These are phyloP conservation scores for Papilio dardanus DNA, from an alignment of 1,140 invertebrate species.

Conservation along the genomic window DNA sequence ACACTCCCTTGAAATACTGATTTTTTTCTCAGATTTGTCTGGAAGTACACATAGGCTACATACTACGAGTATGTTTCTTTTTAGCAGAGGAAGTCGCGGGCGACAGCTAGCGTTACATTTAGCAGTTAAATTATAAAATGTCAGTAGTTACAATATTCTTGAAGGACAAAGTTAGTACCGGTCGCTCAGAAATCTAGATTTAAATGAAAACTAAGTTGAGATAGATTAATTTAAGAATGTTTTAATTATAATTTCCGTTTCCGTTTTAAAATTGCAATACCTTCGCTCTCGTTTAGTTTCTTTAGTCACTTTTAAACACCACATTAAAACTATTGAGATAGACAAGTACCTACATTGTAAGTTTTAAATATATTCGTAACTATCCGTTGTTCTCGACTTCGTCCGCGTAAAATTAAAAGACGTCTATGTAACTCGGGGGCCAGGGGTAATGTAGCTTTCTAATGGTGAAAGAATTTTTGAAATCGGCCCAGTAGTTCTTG, in stretches of 20 bases:
- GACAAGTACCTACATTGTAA: too few species aligned
- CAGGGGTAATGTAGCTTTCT: too few species aligned
- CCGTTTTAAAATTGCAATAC: not conserved
- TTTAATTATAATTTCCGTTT: not conserved
- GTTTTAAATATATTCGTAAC: too few species aligned
- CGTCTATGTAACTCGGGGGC: too few species aligned
- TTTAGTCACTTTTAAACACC: too few species aligned
- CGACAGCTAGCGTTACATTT: not conserved
- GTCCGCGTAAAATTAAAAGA: too few species aligned
- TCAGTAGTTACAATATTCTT: not conserved
- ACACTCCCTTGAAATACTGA: not conserved
- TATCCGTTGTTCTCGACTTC: too few species aligned
- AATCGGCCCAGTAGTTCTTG: too few species aligned
- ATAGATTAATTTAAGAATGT: slow-evolving; percentile 4
- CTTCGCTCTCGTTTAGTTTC: not conserved
- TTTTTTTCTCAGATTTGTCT: not conserved
- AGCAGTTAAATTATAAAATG: not conserved
- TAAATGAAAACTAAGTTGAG: slow-evolving; percentile 11
- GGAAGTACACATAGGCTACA: not conserved
- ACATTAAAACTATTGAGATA: too few species aligned
- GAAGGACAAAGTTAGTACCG: not conserved
- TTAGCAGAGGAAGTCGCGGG: too few species aligned
- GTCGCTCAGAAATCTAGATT: not conserved
- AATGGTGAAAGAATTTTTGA: too few species aligned
- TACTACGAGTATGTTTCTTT: not conserved